Evolutionary conservation across 1,140 invertebrate species (phyloP).

Genomic region (Cherax quadricarinatus): DNA sequence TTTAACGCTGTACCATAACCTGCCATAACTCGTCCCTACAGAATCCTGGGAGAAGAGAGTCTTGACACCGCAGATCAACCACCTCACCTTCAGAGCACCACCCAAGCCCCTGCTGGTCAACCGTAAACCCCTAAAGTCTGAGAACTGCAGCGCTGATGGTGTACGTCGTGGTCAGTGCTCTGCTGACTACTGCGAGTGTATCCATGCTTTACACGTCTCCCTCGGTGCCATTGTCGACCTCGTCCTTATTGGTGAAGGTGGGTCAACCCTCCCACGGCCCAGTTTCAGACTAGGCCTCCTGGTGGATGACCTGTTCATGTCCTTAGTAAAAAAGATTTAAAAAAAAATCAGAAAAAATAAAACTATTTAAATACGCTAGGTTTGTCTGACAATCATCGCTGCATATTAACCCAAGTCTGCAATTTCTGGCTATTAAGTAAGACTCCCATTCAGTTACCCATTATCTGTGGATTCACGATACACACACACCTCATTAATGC

Average conservation of each 20-base stretch:
- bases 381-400: too few species aligned
- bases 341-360: too few species aligned
- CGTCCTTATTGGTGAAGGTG: slow-evolving; percentile 70
- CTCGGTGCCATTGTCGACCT: slow-evolving; percentile 61
- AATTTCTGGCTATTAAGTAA: too few species aligned
- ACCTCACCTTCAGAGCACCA: slow-evolving; percentile 88
- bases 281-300: too few species aligned
- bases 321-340: too few species aligned
- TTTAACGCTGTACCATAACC: too few species aligned
- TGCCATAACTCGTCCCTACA: slow-evolving; percentile 28
- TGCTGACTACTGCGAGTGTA: slow-evolving; percentile 67
- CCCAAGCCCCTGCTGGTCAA: slow-evolving; percentile 85
- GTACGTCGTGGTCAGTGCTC: slow-evolving; percentile 75
- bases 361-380: too few species aligned
- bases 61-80: slow-evolving; percentile 87
- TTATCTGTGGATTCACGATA: too few species aligned
- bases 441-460: too few species aligned
- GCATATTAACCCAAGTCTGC: too few species aligned
- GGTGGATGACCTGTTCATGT: too few species aligned
- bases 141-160: slow-evolving; percentile 79
- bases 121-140: slow-evolving; percentile 78
- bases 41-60: slow-evolving; percentile 75
- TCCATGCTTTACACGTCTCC: slow-evolving; percentile 44
- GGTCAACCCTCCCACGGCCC: background rate
- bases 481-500: too few species aligned